Evolutionary conservation across 2,888 invertebrate species (phyloP).

Genomic region (Phyllotreta cruciferae): DNA sequence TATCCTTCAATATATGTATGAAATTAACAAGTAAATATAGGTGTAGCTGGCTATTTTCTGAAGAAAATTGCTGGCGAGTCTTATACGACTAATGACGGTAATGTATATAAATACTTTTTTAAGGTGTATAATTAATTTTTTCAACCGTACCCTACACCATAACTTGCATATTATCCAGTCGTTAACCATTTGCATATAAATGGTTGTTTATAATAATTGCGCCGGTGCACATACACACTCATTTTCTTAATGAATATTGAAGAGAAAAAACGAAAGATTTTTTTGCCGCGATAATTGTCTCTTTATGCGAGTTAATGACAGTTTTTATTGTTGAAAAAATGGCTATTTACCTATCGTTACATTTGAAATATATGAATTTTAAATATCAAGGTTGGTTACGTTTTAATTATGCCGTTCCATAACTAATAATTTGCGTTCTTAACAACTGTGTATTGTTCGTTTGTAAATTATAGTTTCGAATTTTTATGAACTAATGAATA

Average conservation of each 20-base stretch:
- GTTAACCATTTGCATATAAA: slow-evolving; percentile 31
- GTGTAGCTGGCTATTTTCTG: background rate
- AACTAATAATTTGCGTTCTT: slow-evolving; percentile 2
- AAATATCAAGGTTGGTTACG: slow-evolving; percentile 8
- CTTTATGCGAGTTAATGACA: slow-evolving; percentile 15
- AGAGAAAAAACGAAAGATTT: background rate
- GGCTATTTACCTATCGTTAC: slow-evolving; percentile 1
- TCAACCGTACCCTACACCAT: slow-evolving; percentile 19
- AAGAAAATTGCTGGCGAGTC: background rate
- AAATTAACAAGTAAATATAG: too few relatives aligned
- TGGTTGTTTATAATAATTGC: slow-evolving; percentile 22
- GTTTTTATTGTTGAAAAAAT: slow-evolving; percentile 6
- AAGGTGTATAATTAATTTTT: slow-evolving; percentile 29
- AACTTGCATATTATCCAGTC: slow-evolving; percentile 25
- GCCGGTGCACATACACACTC: slow-evolving; percentile 5
- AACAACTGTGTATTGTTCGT: background rate
- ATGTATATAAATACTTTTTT: slow-evolving; percentile 28
- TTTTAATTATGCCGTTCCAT: slow-evolving; percentile 5
- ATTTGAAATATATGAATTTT: slow-evolving; percentile 10
- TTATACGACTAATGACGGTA: slow-evolving; percentile 24
- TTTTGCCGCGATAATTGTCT: slow-evolving; percentile 5
- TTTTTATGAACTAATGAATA: too few relatives aligned
- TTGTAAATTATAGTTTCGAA: too few relatives aligned
- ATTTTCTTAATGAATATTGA: slow-evolving; percentile 18
- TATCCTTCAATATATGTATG: background rate